Evolutionary conservation across 1,140 invertebrate species (phyloP), one percentile per base, ranked within the genome.

Genomic region (Caenorhabditis elegans): DNA sequence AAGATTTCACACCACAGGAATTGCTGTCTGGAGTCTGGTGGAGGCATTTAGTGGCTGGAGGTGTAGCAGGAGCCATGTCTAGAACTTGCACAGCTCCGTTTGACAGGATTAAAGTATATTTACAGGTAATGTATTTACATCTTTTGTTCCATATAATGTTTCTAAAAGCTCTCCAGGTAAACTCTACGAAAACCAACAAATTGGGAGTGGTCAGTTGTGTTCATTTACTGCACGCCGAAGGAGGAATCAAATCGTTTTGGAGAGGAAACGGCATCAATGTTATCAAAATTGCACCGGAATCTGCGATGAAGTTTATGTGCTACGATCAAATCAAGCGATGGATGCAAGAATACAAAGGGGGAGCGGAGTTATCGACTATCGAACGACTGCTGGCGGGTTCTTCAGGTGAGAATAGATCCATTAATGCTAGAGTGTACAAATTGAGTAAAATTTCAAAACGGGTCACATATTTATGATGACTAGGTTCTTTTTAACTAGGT

Each of bases 181-280:
- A 92, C 82, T 89, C 90, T 5, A 88, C 87, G 17, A 88, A 85
- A 53, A 86, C 87, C 31, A 89, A 77, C 70, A 79, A 88, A 85
- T 90, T 90, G 84, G 91, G 85, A 78, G 90, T 91, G 39, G 84
- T 85, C 90, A 70, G 85, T 93, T 93, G 91, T 95, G 4, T 90
- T 91, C 79, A 85, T 86, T 76, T 87, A 76, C 78, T 79, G 5
- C 78, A 79, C 22, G 78, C 78, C 10, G 97, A 99, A 91, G 98
- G 97, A 84, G 98, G 98, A 22, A 86, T 94, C 11, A 91, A 90
- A 36, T 95, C 95, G 77, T 91, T 98, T 75, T 99, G 97, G 97
- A 92, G 97, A 87, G 97, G 97, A 31, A 99, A 99, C 91, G 96
- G 95, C 46, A 96, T 99, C 86, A 99, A 99, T 90, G 95, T 99